Evolutionary conservation across 2,888 invertebrate genomes (phyloP).

Genomic region (Phyto melanocephala): DNA sequence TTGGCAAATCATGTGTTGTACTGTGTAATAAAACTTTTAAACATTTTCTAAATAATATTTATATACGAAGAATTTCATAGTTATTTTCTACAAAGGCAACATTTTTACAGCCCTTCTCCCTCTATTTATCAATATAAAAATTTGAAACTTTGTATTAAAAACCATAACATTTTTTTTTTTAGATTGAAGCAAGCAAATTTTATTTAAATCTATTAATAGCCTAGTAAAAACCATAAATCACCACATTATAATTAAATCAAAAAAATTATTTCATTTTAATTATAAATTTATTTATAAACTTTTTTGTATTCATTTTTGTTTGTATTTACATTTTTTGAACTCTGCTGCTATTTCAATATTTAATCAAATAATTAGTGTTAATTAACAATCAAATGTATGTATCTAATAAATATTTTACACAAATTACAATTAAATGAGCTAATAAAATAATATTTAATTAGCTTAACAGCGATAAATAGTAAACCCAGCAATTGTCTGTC

Average conservation of each 20-base stretch:
- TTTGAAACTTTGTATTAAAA: too few species aligned
- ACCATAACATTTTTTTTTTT: too few species aligned
- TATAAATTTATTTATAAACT: background rate
- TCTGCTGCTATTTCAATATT: background rate
- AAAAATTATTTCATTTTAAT: background rate
- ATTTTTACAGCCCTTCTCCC: too few species aligned
- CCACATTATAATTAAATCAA: too few species aligned
- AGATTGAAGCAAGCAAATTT: too few species aligned
- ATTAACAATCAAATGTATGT: background rate
- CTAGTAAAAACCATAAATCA: constrained; percentile 2
- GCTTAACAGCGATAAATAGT: background rate
- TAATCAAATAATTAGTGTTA: background rate
- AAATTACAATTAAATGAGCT: background rate
- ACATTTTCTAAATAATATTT: too few species aligned
- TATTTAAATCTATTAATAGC: constrained; percentile 8
- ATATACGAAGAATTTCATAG: too few species aligned
- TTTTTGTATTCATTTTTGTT: background rate
- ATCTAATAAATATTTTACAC: background rate
- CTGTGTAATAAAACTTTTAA: too few species aligned
- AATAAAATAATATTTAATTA: background rate
- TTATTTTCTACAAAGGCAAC: too few species aligned
- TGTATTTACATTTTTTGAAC: background rate
- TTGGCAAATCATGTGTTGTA: too few species aligned
- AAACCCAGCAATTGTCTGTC: background rate
- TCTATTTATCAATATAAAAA: too few species aligned